Conservation (phyloP, 2,888 invertebrate genomes). For the Drosophila tanythrix region DNA sequence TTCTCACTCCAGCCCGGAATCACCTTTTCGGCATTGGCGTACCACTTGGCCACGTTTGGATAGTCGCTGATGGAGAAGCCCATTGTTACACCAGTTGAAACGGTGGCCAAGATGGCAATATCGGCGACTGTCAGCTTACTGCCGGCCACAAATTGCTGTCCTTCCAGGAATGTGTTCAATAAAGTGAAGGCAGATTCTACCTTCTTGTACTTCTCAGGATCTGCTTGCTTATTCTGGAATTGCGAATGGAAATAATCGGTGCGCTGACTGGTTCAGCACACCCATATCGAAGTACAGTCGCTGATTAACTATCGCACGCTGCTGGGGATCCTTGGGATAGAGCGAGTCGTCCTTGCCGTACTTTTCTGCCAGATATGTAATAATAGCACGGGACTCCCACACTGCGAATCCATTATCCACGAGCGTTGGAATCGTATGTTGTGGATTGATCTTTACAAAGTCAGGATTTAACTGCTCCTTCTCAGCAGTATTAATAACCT, state of each 20-base stretch:
- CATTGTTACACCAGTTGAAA: constrained; percentile 89
- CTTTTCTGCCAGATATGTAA: constrained; percentile 91
- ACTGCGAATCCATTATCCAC: constrained; percentile 92
- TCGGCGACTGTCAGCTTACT: constrained; percentile 91
- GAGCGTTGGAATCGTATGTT: constrained; percentile 93
- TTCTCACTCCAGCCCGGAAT: constrained; percentile 87
- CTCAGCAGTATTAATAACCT: constrained; percentile 86
- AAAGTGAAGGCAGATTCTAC: constrained; percentile 89
- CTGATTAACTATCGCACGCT: constrained; percentile 91
- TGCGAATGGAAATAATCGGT: constrained; percentile 89
- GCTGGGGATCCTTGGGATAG: constrained; percentile 90
- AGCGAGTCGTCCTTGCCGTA: constrained; percentile 91
- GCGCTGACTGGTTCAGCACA: constrained; percentile 89
- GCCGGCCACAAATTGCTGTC: constrained; percentile 90
- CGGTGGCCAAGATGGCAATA: constrained; percentile 88
- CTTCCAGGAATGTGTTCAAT: constrained; percentile 90
- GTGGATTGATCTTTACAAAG: constrained; percentile 91
- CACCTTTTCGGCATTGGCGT: constrained; percentile 86
- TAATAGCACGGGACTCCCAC: constrained; percentile 94
- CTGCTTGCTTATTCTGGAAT: constrained; percentile 87
- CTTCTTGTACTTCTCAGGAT: constrained; percentile 88
- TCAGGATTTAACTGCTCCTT: constrained; percentile 89
- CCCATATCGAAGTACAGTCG: constrained; percentile 91
- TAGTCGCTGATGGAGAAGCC: constrained; percentile 89
- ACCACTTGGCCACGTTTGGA: constrained; percentile 89